These are phyloP conservation scores for Taxidea taxus DNA, from an alignment of 2,113 vertebrate species.

Conservation along the genomic window DNA sequence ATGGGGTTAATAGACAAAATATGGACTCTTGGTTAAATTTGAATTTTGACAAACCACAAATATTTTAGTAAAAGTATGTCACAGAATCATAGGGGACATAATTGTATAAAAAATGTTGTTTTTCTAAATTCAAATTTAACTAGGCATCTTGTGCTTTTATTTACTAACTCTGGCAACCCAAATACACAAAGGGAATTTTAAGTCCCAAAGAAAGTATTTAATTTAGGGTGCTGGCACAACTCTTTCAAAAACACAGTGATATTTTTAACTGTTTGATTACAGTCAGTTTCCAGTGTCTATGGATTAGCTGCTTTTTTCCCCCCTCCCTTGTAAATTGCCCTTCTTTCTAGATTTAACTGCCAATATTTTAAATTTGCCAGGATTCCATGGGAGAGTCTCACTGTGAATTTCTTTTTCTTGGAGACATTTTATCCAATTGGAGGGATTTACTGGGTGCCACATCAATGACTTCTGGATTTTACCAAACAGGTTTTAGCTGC, in stretches of 20 bases:
- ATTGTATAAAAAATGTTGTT: neutral
- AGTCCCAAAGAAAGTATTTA: neutral
- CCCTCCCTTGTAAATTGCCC: neutral
- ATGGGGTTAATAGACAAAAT: neutral
- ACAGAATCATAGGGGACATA: neutral
- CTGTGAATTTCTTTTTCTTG: neutral
- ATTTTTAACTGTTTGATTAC: neutral
- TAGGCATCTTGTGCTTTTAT: neutral
- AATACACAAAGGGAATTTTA: neutral
- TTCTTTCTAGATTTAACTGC: neutral
- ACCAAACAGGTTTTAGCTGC: neutral
- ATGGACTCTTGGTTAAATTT: neutral
- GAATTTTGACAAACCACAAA: neutral
- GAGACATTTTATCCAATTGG: neutral
- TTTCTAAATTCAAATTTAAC: neutral
- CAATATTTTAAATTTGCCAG: neutral
- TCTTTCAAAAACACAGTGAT: neutral
- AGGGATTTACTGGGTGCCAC: neutral
- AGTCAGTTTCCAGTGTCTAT: neutral
- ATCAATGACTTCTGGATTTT: neutral
- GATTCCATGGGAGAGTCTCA: neutral
- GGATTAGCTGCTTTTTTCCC: neutral
- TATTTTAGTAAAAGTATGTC: neutral
- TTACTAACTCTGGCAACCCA: neutral
- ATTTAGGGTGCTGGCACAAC: neutral